These are phyloP conservation scores for Melanotaenia parkinsoni DNA, from an alignment of 2,797 vertebrate species.

Conservation along the genomic window DNA sequence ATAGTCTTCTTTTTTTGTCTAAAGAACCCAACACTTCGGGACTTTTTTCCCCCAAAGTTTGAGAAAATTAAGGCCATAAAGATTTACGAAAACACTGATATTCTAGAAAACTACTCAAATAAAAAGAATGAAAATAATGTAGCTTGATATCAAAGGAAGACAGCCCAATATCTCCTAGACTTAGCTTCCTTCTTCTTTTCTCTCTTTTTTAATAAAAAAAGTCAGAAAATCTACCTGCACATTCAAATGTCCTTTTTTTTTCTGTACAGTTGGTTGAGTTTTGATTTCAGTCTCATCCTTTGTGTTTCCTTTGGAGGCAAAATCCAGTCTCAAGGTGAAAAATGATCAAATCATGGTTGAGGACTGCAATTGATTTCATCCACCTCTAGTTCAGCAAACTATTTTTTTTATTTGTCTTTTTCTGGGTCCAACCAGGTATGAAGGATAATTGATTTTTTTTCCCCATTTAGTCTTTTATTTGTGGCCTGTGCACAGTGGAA, in stretches of 20 bases:
- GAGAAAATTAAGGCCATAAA: constrained; percentile 99
- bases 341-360: constrained; percentile 82
- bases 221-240: constrained; percentile 90
- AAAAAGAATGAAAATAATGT: constrained; percentile 87
- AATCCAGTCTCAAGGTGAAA: constrained; percentile 76
- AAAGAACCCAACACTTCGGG: constrained; percentile 89
- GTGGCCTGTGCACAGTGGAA: constrained; percentile 92
- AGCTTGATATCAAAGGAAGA: constrained; percentile 97
- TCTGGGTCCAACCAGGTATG: constrained; percentile 87
- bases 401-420: constrained; percentile 74
- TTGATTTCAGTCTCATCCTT: constrained; percentile 77
- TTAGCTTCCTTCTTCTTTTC: constrained; percentile 81
- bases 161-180: constrained; percentile 84
- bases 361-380: constrained; percentile 83
- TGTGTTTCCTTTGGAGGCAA: constrained; percentile 84
- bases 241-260: constrained; percentile 86
- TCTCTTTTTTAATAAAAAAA: constrained; percentile 80
- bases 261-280: constrained; percentile 82
- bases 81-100: constrained; percentile 95
- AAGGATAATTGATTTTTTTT: constrained; percentile 81
- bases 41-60: constrained; percentile 86
- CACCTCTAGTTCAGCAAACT: constrained; percentile 67
- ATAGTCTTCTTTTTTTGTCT: constrained; percentile 71
- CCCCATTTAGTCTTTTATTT: constrained; percentile 75
- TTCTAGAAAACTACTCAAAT: constrained; percentile 89